Percentiles rank a stretch among this genome's conserved stretches.
phyloP scores from a whole-genome alignment of 2,888 invertebrate species.

The Arrhopalites spinosus region DNA sequence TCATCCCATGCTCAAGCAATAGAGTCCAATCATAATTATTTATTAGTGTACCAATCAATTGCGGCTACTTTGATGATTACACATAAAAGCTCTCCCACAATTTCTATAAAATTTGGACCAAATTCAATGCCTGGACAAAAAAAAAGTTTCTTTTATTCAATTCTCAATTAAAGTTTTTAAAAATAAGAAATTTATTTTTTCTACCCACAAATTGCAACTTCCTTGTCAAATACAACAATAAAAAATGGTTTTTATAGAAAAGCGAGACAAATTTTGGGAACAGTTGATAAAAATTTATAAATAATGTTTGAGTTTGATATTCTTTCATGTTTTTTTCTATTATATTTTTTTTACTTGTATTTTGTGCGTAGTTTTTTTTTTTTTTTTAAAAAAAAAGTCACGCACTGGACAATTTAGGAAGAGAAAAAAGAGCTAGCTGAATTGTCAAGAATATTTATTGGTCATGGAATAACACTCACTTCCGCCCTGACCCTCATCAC shows the following conservation, averaged over 20 bases:
- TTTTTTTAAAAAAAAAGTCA: neutral
- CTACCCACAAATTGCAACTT: no score
- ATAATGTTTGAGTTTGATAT: no score
- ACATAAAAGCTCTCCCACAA: no score
- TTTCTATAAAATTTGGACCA: no score
- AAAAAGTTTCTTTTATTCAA: no score
- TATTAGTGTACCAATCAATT: no score
- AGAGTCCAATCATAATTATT: no score
- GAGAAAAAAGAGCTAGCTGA: neutral
- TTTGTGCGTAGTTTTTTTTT: neutral
- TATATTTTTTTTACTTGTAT: neutral
- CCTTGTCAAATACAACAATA: neutral
- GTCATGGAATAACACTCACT: conserved; percentile 28
- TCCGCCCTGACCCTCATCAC: conserved; percentile 31
- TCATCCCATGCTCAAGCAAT: no score
- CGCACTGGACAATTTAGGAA: neutral
- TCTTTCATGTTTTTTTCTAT: neutral
- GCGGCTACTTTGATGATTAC: no score
- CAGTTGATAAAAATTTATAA: conserved; percentile 25
- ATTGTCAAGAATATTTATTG: conserved; percentile 29
- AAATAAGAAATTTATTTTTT: no score
- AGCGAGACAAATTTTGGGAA: neutral
- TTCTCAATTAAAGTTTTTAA: no score
- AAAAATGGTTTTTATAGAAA: neutral
- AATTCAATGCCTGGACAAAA: no score